Evolutionary conservation across 2,797 vertebrate species (phyloP).

Genomic region (Trachops cirrhosus): DNA sequence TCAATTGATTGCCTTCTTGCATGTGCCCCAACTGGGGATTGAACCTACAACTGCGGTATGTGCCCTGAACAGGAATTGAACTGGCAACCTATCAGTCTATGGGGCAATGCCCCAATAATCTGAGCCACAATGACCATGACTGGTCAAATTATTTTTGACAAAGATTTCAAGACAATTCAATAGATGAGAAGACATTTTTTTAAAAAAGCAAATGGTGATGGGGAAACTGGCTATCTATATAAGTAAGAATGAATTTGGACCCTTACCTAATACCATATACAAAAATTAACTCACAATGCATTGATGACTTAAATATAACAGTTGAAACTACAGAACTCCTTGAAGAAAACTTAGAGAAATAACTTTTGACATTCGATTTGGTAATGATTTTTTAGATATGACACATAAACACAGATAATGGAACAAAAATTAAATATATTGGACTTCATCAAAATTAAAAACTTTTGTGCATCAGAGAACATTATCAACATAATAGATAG

Average conservation of each 20-base stretch:
- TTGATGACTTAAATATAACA: background rate
- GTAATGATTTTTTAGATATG: background rate
- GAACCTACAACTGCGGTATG: too few species aligned
- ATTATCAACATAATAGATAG: background rate
- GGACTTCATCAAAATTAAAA: background rate
- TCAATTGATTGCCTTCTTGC: too few species aligned
- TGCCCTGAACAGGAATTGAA: too few species aligned
- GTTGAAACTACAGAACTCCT: background rate
- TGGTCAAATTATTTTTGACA: background rate
- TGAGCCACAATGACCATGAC: too few species aligned
- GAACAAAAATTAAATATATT: background rate
- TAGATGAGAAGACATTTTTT: background rate
- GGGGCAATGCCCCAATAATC: too few species aligned
- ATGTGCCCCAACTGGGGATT: too few species aligned
- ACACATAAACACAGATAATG: background rate
- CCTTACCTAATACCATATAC: background rate
- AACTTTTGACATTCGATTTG: background rate
- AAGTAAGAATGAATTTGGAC: background rate
- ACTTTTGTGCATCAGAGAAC: background rate
- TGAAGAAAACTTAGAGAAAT: background rate
- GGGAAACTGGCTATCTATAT: background rate
- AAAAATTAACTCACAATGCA: background rate
- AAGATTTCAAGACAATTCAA: background rate
- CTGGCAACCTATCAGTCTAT: too few species aligned
- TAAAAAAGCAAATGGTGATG: background rate